These are phyloP conservation scores for Triplophysa siluroides DNA, from an alignment of 2,113 vertebrate genomes.

Conservation along the genomic window DNA sequence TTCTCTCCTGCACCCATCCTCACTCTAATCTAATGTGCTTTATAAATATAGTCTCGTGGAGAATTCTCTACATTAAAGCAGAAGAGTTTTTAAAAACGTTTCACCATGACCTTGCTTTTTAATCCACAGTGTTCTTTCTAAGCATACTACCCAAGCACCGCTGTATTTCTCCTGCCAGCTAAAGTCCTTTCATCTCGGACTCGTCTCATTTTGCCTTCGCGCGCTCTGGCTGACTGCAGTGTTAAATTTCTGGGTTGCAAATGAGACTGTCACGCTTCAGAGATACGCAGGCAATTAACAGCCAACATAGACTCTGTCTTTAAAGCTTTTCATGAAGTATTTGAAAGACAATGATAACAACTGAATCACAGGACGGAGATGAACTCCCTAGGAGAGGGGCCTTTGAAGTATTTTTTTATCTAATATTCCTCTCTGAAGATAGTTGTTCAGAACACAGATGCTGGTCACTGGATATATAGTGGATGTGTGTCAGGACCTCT, in stretches of 20 bases:
- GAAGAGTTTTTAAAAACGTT: not conserved
- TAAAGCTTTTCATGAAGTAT: slow-evolving; percentile 39
- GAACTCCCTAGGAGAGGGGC: not conserved
- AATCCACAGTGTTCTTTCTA: slow-evolving; percentile 26
- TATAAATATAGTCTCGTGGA: not conserved
- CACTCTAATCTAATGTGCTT: not conserved
- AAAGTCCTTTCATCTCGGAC: slow-evolving; percentile 51
- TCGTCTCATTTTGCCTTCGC: slow-evolving; percentile 43
- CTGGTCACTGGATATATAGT: not conserved
- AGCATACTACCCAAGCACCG: not conserved
- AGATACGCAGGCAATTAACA: slow-evolving; percentile 50
- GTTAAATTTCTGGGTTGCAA: slow-evolving; percentile 44
- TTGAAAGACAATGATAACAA: slow-evolving; percentile 33
- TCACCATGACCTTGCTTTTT: slow-evolving; percentile 34
- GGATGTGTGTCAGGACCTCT: slow-evolving; percentile 21
- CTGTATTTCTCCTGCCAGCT: slow-evolving; percentile 23
- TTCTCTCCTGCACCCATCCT: not conserved
- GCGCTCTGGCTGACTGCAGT: slow-evolving; percentile 31
- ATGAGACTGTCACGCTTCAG: slow-evolving; percentile 37
- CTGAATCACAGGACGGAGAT: slow-evolving; percentile 19
- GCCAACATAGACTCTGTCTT: slow-evolving; percentile 36
- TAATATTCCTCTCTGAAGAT: slow-evolving; percentile 34
- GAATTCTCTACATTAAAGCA: slow-evolving; percentile 15
- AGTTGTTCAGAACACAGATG: slow-evolving; percentile 21
- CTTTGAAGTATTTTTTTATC: slow-evolving; percentile 23